Base-by-base conservation (phyloP, 2,797 vertebrate genomes). In the Tauraco hartlaubi region DNA sequence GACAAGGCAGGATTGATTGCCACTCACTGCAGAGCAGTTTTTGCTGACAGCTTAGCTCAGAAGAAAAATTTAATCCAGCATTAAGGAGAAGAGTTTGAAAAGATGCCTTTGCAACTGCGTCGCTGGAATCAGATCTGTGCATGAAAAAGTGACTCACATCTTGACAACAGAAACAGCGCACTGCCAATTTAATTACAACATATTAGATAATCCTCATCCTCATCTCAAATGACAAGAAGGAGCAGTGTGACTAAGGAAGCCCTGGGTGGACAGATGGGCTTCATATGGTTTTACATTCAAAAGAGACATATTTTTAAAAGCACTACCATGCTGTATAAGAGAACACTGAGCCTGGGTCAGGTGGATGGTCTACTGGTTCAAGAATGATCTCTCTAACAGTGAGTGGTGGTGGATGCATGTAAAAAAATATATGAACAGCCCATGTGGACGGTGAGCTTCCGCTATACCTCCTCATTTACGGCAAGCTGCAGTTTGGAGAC, bases 1-100 rank as follows among this genome's bases (percentile, higher is more conserved):
- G 93, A 95, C 91, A 97, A 96, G 94, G 58, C 85, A 63, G 85
- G 83, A 90, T 85, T 95, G 94, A 96, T 95, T 96, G 85, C 94
- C 61, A 54, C 90, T 94, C 80, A 46, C 56, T 87, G 77, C 61
- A 61, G 56, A 67, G 64, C 80, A 58, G 63, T 79, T 97, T 96
- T 82, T 93, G 92, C 95, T 96, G 96, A 94, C 96, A 92, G 31
- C 79, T 92, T 59, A 83, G 78, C 76, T 81, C 56, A 51, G 83
- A 89, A 87, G 44, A 41, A 90, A 88, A 88, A 46, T 33, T 15
- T n/a, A 80, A 67, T 88, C 78, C 74, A 51, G 46, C 3, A 0
- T 75, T 83, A 80, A 14, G 74, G 49, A 86, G 73, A 39, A 77
- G 66, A 76, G 76, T 86, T 92, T 95, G 62, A 90, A 94, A 95